Percentiles rank a stretch among this genome's conserved stretches.
Evolutionary conservation across 2,113 vertebrate species (phyloP).

Genomic region (Romanogobio albipinnatus): DNA sequence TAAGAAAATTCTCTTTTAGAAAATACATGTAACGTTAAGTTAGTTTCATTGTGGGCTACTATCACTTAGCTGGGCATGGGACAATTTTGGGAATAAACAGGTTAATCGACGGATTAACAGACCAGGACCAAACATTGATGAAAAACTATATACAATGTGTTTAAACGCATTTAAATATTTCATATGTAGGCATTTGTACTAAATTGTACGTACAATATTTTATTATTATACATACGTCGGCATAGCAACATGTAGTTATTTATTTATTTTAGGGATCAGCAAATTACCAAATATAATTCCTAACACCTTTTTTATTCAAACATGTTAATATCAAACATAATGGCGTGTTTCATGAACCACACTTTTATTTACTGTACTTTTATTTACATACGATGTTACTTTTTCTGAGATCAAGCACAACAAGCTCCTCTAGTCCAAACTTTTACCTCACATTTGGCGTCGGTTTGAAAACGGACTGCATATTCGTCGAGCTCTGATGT

Average conservation of each 20-base stretch:
- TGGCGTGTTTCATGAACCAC: not conserved
- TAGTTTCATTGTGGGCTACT: not conserved
- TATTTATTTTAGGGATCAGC: not conserved
- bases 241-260: not conserved
- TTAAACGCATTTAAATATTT: slow-evolving; percentile 4
- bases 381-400: not conserved
- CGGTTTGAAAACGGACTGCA: slow-evolving; percentile 25
- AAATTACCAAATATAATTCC: not conserved
- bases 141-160: not conserved
- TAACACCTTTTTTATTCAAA: not conserved
- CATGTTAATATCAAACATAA: not conserved
- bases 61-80: not conserved
- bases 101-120: not conserved
- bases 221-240: not conserved
- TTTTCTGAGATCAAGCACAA: not conserved
- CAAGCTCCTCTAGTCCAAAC: not conserved
- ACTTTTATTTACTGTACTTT: not conserved
- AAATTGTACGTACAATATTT: not conserved
- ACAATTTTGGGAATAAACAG: not conserved
- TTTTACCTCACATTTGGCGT: slow-evolving; percentile 7
- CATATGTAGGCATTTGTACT: not conserved
- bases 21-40: not conserved
- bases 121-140: not conserved
- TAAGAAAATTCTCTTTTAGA: not conserved
- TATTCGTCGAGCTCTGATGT: slow-evolving; percentile 5